Percentiles rank a stretch among this genome's conserved stretches.
These are phyloP conservation scores for Budorcas taxicolor DNA, from an alignment of 2,113 vertebrate species.

Conservation along the genomic window DNA sequence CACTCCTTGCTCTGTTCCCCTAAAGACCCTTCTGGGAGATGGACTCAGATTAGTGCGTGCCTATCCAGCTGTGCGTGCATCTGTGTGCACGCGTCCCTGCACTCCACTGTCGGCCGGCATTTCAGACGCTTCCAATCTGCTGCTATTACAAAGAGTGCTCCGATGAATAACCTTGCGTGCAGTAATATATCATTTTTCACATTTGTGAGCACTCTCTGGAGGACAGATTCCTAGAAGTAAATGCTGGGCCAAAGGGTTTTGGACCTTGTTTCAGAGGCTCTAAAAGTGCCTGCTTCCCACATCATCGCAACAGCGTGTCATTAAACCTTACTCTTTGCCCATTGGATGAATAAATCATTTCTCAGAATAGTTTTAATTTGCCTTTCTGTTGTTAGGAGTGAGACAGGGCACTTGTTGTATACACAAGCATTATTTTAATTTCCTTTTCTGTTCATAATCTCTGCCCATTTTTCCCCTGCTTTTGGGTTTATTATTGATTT, in stretches of 20 bases:
- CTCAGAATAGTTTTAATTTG: neutral
- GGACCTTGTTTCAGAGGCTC: neutral
- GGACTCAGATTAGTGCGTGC: rapidly evolving
- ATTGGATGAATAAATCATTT: neutral
- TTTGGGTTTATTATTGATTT: conserved; percentile 22
- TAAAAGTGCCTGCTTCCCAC: neutral
- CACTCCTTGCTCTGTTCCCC: neutral
- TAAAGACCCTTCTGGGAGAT: neutral
- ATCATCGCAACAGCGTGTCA: neutral
- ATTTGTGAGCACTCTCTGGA: neutral
- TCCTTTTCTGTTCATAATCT: neutral
- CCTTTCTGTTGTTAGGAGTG: neutral
- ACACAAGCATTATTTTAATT: neutral
- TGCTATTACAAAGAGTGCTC: neutral
- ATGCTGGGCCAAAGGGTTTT: neutral
- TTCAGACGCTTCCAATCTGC: neutral
- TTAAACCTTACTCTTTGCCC: neutral
- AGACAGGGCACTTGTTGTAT: neutral
- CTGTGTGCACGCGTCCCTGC: rapidly evolving
- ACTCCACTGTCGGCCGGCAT: rapidly evolving
- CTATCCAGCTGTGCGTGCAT: rapidly evolving
- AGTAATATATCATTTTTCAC: neutral
- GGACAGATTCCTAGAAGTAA: conserved; percentile 24
- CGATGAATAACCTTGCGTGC: neutral
- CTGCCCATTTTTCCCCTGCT: neutral